Percentiles rank a stretch among this genome's conserved stretches.
Evolutionary conservation across 1,140 invertebrate genomes (phyloP).

Genomic region (Tetragonula clypearis): DNA sequence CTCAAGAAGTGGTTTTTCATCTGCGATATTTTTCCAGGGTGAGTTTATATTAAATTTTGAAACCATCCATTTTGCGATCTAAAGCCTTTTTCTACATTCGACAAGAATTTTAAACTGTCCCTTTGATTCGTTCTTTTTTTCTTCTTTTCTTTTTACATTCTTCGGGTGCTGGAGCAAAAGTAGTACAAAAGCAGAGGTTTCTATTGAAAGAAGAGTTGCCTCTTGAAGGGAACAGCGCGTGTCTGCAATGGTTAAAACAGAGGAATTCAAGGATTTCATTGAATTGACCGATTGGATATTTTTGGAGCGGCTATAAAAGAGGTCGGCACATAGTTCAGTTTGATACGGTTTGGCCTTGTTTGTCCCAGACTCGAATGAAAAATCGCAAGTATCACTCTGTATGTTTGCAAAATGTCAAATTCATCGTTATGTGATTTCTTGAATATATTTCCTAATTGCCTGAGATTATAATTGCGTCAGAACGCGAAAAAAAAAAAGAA

Average conservation of each 20-base stretch:
- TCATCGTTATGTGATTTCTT: too few relatives aligned
- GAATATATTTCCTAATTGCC: too few relatives aligned
- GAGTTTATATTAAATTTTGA: background rate
- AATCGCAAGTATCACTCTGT: too few relatives aligned
- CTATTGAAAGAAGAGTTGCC: background rate
- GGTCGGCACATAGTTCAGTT: background rate
- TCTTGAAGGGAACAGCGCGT: background rate
- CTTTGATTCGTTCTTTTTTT: too few relatives aligned
- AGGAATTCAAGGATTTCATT: constrained; percentile 16
- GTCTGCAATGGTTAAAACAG: background rate
- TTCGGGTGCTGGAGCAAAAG: too few relatives aligned
- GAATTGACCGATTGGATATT: background rate
- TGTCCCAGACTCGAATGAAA: too few relatives aligned
- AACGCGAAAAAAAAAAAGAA: background rate
- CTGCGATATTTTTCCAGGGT: background rate
- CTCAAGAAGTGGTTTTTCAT: background rate
- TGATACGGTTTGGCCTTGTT: background rate
- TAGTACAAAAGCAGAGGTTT: background rate
- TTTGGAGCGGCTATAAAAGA: constrained; percentile 2
- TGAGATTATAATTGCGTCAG: too few relatives aligned
- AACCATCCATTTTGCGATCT: background rate
- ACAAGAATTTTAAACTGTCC: too few relatives aligned
- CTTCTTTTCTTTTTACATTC: too few relatives aligned
- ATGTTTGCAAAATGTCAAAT: too few relatives aligned
- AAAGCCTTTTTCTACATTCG: background rate